Evolutionary conservation across 2,113 vertebrate species (phyloP).

Genomic region (Synchiropus splendidus): DNA sequence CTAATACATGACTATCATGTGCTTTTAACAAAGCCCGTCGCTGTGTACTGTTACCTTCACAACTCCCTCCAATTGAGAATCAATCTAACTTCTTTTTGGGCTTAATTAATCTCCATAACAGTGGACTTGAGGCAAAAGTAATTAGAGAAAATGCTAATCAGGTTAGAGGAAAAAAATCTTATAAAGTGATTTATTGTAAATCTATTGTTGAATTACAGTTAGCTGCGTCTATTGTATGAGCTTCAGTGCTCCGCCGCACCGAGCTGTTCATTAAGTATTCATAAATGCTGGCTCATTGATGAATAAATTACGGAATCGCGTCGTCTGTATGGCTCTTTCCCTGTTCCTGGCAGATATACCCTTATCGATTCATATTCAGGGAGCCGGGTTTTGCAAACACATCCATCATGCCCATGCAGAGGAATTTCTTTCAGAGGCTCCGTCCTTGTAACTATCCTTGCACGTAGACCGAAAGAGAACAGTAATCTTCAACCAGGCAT

Average conservation of each 20-base stretch:
- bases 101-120: constrained; percentile 21
- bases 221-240: constrained; percentile 2
- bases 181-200: constrained; percentile 12
- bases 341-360: not conserved
- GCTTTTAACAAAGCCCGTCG: too few species aligned
- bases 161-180: constrained; percentile 7
- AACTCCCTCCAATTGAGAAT: constrained; percentile 32
- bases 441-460: constrained; percentile 28
- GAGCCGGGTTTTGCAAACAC: constrained; percentile 6
- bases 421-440: constrained; percentile 20
- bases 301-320: constrained; percentile 6
- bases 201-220: constrained; percentile 10
- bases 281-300: constrained; percentile 7
- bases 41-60: constrained; percentile 13
- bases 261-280: constrained; percentile 7
- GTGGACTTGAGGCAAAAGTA: constrained; percentile 10
- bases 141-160: constrained; percentile 14
- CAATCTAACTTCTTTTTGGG: constrained; percentile 18
- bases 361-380: constrained; percentile 28
- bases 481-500: constrained; percentile 23
- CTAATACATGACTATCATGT: too few species aligned
- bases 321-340: not conserved
- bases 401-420: constrained; percentile 29
- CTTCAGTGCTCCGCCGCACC: constrained; percentile 7
- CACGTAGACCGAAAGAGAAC: constrained; percentile 29